Percentiles rank a stretch among this genome's conserved stretches.
Evolutionary conservation across 1,140 invertebrate species (phyloP).

Genomic region (Papilio glaucus): DNA sequence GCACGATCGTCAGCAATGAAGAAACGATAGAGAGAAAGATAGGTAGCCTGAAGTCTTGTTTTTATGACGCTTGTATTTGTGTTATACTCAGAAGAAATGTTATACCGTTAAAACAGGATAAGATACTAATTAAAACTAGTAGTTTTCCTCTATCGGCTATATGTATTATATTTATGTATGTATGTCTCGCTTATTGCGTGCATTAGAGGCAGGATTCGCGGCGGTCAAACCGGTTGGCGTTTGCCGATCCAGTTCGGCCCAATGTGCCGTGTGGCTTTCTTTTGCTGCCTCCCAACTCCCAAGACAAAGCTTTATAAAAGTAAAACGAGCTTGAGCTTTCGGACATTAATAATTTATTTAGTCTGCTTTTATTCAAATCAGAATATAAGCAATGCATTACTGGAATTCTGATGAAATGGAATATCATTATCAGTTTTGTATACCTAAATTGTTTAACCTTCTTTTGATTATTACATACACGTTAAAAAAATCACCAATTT

Average conservation of each 20-base stretch:
- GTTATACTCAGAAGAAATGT: neutral
- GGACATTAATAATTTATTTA: neutral
- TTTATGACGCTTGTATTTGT: neutral
- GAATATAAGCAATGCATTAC: neutral
- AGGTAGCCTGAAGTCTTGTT: neutral
- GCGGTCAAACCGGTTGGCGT: conserved; percentile 74
- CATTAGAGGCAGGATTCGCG: conserved; percentile 65
- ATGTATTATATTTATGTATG: neutral
- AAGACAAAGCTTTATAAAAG: conserved; percentile 28
- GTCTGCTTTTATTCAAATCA: neutral
- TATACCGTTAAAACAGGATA: neutral
- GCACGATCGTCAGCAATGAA: too few species aligned
- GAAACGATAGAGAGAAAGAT: too few species aligned
- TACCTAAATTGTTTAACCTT: too few species aligned
- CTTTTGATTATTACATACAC: too few species aligned
- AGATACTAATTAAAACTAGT: neutral
- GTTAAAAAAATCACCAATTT: too few species aligned
- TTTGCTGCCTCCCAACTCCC: conserved; percentile 47
- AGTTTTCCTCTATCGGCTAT: conserved; percentile 20
- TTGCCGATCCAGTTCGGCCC: conserved; percentile 70
- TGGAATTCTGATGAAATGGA: too few species aligned
- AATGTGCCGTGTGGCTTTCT: conserved; percentile 64
- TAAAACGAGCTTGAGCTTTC: conserved; percentile 1
- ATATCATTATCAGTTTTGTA: too few species aligned
- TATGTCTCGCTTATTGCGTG: neutral